Conservation (phyloP, 1,140 invertebrate genomes). For the Hirudo medicinalis region DNA sequence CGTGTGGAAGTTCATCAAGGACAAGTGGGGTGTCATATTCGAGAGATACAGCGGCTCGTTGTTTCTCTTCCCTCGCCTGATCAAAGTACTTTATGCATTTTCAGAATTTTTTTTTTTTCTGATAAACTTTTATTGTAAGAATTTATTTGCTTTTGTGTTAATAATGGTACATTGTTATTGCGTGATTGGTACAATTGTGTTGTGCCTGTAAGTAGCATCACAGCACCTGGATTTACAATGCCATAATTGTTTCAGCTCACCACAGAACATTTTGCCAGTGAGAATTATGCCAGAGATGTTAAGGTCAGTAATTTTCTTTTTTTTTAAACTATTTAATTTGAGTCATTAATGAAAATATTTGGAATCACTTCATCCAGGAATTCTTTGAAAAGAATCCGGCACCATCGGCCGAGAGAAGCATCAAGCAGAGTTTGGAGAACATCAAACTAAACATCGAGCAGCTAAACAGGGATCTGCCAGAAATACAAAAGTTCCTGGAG, state of each 20-base stretch:
- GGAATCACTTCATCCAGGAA: conserved; percentile 25
- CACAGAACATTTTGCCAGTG: conserved; percentile 72
- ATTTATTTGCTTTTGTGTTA: too few relatives aligned
- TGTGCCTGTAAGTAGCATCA: too few relatives aligned
- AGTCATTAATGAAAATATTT: too few relatives aligned
- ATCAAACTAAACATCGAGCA: conserved; percentile 72
- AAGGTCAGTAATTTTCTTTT: conserved; percentile 42
- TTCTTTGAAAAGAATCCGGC: conserved; percentile 66
- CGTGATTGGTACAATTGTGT: too few relatives aligned
- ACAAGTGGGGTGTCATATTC: conserved; percentile 61
- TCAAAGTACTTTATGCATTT: conserved; percentile 43
- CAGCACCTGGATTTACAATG: too few relatives aligned
- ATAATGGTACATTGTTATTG: too few relatives aligned
- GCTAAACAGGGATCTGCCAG: conserved; percentile 55
- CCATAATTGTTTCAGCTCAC: conserved; percentile 47
- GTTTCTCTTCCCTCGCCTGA: conserved; percentile 61
- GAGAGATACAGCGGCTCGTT: conserved; percentile 62
- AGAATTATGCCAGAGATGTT: conserved; percentile 62
- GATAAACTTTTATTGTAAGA: background rate
- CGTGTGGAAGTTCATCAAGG: conserved; percentile 78
- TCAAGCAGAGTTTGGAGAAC: conserved; percentile 68
- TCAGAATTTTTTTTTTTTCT: background rate
- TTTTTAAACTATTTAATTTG: background rate
- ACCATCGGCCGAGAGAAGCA: conserved; percentile 64
- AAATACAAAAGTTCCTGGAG: too few relatives aligned